Percentiles rank a stretch among this genome's conserved stretches.
Conservation (phyloP, 1,140 invertebrate species). For the Zaprionus camerounensis region DNA sequence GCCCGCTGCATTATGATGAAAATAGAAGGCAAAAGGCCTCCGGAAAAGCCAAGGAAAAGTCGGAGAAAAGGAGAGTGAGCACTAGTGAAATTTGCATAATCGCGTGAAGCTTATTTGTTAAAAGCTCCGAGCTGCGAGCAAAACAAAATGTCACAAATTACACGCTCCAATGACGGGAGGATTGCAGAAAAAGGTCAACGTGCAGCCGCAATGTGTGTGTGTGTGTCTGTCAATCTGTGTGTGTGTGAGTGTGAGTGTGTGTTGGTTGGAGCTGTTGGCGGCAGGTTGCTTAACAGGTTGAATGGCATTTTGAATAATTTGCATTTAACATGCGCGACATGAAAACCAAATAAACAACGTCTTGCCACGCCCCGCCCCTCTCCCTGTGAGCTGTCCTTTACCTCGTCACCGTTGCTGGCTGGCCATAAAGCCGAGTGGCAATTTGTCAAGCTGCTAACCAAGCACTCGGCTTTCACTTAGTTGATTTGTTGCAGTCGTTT, state of each 20-base stretch:
- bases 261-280: constrained; percentile 22
- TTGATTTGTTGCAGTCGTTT: constrained; percentile 80
- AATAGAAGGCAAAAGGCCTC: constrained; percentile 13
- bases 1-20: background rate
- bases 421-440: constrained; percentile 59
- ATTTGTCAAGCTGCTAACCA: constrained; percentile 76
- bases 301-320: constrained; percentile 74
- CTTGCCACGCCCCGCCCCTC: constrained; percentile 24
- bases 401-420: background rate
- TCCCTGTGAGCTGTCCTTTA: background rate
- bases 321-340: constrained; percentile 81
- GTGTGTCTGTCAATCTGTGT: constrained; percentile 30
- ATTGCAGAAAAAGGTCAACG: constrained; percentile 61
- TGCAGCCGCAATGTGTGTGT: background rate
- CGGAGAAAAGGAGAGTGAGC: constrained; percentile 6
- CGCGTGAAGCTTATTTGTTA: constrained; percentile 81
- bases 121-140: constrained; percentile 54
- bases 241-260: constrained; percentile 40
- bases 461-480: constrained; percentile 63
- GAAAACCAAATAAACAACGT: constrained; percentile 77
- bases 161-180: constrained; percentile 58
- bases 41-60: background rate
- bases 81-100: constrained; percentile 72
- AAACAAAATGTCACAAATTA: constrained; percentile 79
- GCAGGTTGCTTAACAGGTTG: constrained; percentile 39